Base-by-base conservation (phyloP, 2,888 invertebrate species). In the Lithophane semibrunnea region DNA sequence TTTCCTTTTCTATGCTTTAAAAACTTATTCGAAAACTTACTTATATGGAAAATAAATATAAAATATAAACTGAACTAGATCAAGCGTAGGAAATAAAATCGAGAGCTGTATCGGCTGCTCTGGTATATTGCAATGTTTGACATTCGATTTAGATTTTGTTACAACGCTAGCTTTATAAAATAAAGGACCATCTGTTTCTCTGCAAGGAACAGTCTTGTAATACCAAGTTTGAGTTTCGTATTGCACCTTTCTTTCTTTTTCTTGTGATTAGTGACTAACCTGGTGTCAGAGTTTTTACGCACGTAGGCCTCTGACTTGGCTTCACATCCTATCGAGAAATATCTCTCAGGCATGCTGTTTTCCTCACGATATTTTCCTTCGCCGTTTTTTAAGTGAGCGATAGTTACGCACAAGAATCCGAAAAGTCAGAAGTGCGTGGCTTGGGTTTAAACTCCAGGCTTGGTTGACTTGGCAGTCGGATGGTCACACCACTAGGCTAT, bases 101-200 rank as follows among this genome's bases (percentile, higher is more conserved):
- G 60, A 80, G 29, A 73, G 1, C 61, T 54, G 54, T 18, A 49
- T 37, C 37, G 16, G 61, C 13, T 16, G 13, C 37, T 24, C 16
- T 12, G 61, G 18, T 47, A 24, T 73, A 63, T 63, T 47, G 74
- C 54, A 47, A 42, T 56, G 74, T 49, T 74, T 61, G 61, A 81
- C 47, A 63, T 73, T 74, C 82, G 37, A 81, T 77, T 81, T 54
- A 24, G 21, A 80, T 73, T 73, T 81, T 61, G 37, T 54, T 47
- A 73, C 73, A 44, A 54, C 18, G 21, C 37, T 16, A 37, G 3
- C 1, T 56, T 61, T 49, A 24, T n/a, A 37, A 63, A 73, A 73
- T 42, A 61, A 16, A 3, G 52, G 13, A 7, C 4, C 29, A 54
- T 54, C 5, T 37, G 60, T 52, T 52, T 49, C 13, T 54, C 21